phyloP scores from a whole-genome alignment of 2,888 invertebrate genomes.

The Ommatoiulus sabulosus region DNA sequence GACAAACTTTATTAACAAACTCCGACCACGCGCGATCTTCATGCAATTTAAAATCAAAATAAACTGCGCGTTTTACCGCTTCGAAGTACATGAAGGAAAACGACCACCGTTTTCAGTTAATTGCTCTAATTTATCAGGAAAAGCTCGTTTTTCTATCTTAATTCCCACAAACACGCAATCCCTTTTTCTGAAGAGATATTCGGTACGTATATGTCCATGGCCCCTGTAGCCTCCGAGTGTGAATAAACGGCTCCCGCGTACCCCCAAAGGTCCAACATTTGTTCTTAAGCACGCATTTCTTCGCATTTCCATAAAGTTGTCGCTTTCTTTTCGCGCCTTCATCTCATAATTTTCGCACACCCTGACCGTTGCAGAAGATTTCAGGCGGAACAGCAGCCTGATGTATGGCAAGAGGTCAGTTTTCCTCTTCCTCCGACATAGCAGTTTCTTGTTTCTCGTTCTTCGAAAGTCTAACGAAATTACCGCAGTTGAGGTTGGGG shows the following conservation, averaged over 20 bases:
- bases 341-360: not conserved
- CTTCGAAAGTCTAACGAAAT: not conserved
- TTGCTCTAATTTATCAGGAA: too few species aligned
- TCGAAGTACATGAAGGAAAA: too few species aligned
- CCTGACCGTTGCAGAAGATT: not conserved
- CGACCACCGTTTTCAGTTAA: too few species aligned
- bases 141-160: not conserved
- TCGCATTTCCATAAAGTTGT: not conserved
- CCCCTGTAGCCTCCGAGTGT: not conserved
- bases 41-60: too few species aligned
- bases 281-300: not conserved
- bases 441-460: slow-evolving; percentile 5
- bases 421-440: not conserved
- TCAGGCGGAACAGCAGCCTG: not conserved
- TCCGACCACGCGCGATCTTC: too few species aligned
- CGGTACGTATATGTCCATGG: not conserved
- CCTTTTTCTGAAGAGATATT: not conserved
- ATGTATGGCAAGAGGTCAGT: not conserved
- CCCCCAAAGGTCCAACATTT: not conserved
- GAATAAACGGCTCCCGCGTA: not conserved
- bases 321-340: not conserved
- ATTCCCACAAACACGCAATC: not conserved
- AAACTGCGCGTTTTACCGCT: too few species aligned
- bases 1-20: too few species aligned
- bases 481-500: not conserved